phyloP scores from a whole-genome alignment of 2,797 vertebrate species.

The Halcyon smyrnensis region DNA sequence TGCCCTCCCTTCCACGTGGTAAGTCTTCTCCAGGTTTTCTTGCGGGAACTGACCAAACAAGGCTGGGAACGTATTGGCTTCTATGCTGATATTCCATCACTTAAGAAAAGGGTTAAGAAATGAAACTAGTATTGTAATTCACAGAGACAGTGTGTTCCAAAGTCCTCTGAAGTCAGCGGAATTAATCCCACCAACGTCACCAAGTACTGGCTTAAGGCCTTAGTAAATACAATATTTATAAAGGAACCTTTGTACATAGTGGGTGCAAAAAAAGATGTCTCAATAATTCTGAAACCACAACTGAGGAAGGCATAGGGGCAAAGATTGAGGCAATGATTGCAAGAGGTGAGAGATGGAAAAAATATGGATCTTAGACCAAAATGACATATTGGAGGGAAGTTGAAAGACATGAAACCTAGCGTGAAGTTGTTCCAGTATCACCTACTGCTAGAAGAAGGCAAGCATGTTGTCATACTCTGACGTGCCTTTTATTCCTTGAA shows the following conservation, averaged over 20 bases:
- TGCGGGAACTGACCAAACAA: not conserved
- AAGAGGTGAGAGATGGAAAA: not conserved
- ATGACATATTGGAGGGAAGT: not conserved
- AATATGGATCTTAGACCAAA: not conserved
- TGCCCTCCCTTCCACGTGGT: not conserved
- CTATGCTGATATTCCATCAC: not conserved
- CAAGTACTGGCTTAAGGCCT: constrained; percentile 40
- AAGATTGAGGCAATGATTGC: not conserved
- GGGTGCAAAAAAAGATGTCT: not conserved
- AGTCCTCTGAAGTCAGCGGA: constrained; percentile 26
- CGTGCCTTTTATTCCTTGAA: not conserved
- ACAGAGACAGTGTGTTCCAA: not conserved
- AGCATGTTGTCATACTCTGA: not conserved
- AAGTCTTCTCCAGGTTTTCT: not conserved
- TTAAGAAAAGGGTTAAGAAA: constrained; percentile 45
- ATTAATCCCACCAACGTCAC: constrained; percentile 39
- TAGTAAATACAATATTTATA: constrained; percentile 45
- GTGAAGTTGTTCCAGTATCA: not conserved
- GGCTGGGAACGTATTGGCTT: not conserved
- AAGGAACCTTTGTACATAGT: constrained; percentile 1
- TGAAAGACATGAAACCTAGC: not conserved
- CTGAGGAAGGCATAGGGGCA: not conserved
- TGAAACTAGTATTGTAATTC: constrained; percentile 12
- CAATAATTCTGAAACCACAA: constrained; percentile 14
- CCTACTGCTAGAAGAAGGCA: not conserved